A percentile compares a stretch with the other conserved stretches of the same genome.
Conservation (phyloP, 2,113 vertebrate species). For the Eretmodus cyanostictus region DNA sequence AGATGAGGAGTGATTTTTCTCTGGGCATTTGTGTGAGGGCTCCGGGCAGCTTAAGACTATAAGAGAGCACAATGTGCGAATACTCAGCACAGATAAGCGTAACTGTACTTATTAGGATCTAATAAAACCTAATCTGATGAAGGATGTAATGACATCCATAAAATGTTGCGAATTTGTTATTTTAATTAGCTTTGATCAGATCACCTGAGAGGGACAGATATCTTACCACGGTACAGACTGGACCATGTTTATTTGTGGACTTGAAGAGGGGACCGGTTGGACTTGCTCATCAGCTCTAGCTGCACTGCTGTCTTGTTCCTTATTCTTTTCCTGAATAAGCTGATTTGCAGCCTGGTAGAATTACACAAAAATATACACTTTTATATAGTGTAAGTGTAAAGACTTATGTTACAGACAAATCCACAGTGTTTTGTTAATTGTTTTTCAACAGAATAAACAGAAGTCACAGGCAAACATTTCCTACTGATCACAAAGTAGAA, state of each 20-base stretch:
- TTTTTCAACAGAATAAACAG: not conserved
- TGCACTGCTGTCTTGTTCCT: not conserved
- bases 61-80: not conserved
- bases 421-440: not conserved
- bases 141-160: not conserved
- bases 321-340: not conserved
- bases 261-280: not conserved
- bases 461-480: not conserved
- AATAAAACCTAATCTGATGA: not conserved
- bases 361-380: not conserved
- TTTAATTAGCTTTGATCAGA: not conserved
- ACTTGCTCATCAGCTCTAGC: not conserved
- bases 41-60: not conserved
- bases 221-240: not conserved
- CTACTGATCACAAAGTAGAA: not conserved
- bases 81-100: not conserved
- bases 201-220: not conserved
- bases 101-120: not conserved
- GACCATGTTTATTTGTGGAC: not conserved
- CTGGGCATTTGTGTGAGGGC: not conserved
- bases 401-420: not conserved
- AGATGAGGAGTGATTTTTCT: not conserved
- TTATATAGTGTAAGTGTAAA: not conserved
- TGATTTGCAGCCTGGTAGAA: constrained; percentile 40
- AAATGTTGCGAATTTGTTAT: not conserved